These are phyloP conservation scores for Heliornis fulica DNA, from an alignment of 2,113 vertebrate species.

Conservation along the genomic window DNA sequence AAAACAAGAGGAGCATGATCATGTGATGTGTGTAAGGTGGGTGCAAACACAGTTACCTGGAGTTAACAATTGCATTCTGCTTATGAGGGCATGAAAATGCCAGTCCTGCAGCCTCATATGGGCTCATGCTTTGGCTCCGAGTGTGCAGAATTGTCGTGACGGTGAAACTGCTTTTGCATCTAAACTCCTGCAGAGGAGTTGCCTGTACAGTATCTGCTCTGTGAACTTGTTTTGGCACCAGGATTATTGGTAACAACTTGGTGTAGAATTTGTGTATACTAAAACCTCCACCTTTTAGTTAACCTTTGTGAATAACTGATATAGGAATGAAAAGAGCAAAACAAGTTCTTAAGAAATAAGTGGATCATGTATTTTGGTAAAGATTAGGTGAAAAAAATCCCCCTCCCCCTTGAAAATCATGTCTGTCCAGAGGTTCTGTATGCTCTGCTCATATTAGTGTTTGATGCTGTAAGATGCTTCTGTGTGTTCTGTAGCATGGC, in stretches of 20 bases:
- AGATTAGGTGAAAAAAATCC: not conserved
- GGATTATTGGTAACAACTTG: not conserved
- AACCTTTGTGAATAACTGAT: not conserved
- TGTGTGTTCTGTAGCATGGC: not conserved
- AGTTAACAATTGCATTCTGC: not conserved
- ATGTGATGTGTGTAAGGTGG: not conserved
- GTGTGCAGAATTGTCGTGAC: not conserved
- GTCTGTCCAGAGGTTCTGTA: not conserved
- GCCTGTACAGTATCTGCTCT: not conserved
- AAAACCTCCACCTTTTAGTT: not conserved
- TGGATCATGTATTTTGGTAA: not conserved
- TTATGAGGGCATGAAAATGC: not conserved
- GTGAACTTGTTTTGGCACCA: not conserved
- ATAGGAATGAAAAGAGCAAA: not conserved
- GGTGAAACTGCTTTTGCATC: not conserved
- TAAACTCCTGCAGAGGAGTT: not conserved
- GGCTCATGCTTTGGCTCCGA: rapidly evolving
- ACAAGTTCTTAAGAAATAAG: not conserved
- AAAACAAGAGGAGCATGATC: not conserved
- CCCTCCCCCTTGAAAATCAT: not conserved
- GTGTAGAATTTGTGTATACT: not conserved
- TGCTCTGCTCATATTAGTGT: not conserved
- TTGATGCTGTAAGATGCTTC: not conserved
- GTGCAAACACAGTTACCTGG: not conserved
- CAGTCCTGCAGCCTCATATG: rapidly evolving